phyloP scores from a whole-genome alignment of 2,797 vertebrate genomes.

The Sorex maritimensis region DNA sequence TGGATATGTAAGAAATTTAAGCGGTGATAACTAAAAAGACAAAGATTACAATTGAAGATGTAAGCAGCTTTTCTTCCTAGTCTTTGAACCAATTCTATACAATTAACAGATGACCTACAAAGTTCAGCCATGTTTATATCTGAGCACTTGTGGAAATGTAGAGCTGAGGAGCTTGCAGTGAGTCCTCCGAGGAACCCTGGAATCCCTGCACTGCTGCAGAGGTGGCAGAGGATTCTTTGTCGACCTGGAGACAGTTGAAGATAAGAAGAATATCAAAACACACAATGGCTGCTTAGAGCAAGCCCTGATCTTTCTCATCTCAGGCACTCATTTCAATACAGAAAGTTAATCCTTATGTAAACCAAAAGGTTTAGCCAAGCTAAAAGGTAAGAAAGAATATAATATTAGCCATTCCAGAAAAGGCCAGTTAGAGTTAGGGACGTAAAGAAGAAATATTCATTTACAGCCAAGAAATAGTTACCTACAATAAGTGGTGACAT shows the following conservation, averaged over 20 bases:
- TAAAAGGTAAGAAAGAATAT: neutral
- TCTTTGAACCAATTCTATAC: neutral
- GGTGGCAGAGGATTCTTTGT: neutral
- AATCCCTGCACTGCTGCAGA: rapidly evolving
- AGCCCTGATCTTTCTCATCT: neutral
- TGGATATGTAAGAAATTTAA: neutral
- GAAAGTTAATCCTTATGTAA: neutral
- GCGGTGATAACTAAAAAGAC: neutral
- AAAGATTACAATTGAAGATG: neutral
- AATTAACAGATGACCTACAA: neutral
- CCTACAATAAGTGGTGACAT: neutral
- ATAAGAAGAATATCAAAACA: neutral
- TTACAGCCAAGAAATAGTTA: neutral
- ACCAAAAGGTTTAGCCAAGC: neutral
- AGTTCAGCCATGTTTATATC: neutral
- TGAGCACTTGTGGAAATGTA: neutral
- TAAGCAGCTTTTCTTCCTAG: neutral
- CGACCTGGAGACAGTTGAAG: neutral
- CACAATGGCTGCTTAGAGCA: neutral
- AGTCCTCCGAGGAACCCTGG: neutral
- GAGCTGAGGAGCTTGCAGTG: neutral
- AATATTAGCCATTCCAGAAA: neutral
- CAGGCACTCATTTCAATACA: neutral
- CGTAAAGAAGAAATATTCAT: neutral
- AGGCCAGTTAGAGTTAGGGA: neutral